Percentiles rank a stretch among this genome's conserved stretches.
phyloP scores from a whole-genome alignment of 2,797 vertebrate species.

The Melanotaenia parkinsoni region DNA sequence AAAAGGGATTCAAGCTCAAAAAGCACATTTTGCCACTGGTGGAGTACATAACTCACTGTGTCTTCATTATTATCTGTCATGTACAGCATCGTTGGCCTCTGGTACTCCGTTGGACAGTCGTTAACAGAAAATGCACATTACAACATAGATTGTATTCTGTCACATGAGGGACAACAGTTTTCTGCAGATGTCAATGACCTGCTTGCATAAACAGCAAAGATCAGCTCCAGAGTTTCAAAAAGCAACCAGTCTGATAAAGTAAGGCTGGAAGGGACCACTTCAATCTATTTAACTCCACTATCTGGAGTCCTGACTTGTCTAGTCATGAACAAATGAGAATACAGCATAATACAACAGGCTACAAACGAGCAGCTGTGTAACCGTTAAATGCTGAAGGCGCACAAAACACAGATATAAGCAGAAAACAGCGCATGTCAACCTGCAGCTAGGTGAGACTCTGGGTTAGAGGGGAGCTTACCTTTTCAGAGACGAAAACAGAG shows the following conservation, averaged over 20 bases:
- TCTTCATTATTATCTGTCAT: background rate
- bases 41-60: background rate
- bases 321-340: background rate
- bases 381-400: background rate
- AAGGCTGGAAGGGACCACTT: too few species aligned
- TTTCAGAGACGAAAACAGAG: slow-evolving; percentile 63
- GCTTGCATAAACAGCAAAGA: background rate
- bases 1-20: too few species aligned
- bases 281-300: too few species aligned
- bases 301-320: background rate
- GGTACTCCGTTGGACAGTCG: too few species aligned
- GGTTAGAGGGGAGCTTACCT: slow-evolving; percentile 64
- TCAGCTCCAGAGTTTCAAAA: background rate
- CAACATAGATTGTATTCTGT: background rate
- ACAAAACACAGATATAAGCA: background rate
- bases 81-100: background rate
- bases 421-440: background rate
- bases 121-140: background rate
- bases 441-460: background rate
- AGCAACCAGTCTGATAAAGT: background rate
- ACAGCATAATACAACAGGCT: too few species aligned
- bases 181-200: background rate
- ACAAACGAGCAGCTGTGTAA: background rate
- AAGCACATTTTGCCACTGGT: too few species aligned
- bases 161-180: background rate